phyloP scores from a whole-genome alignment of 2,113 vertebrate species.

The Chrysemys picta region DNA sequence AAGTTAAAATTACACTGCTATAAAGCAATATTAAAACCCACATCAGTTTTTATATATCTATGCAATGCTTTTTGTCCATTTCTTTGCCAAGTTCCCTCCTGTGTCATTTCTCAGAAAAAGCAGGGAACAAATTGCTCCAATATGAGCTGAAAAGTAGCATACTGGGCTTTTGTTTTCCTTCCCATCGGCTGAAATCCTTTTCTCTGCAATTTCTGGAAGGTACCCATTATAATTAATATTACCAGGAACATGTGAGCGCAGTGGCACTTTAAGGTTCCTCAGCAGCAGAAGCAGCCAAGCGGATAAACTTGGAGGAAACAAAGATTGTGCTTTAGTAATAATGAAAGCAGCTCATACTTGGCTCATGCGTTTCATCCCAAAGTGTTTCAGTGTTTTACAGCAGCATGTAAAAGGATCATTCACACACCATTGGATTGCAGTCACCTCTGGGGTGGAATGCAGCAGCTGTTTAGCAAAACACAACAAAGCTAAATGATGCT shows the following conservation, averaged over 20 bases:
- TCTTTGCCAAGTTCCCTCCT: neutral
- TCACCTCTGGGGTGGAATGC: neutral
- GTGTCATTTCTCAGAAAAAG: neutral
- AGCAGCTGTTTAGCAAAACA: neutral
- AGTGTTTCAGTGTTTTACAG: neutral
- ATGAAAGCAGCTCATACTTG: neutral
- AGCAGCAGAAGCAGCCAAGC: neutral
- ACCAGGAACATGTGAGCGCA: neutral
- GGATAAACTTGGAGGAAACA: neutral
- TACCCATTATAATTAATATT: neutral
- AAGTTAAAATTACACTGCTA: accelerated
- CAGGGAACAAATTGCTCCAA: neutral
- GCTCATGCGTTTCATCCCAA: neutral
- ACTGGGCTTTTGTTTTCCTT: neutral
- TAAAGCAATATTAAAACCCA: neutral
- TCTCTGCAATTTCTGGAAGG: neutral
- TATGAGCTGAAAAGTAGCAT: neutral
- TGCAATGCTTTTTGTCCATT: neutral
- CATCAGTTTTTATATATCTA: neutral
- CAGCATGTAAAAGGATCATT: neutral
- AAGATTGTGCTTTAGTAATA: accelerated
- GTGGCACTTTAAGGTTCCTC: accelerated
- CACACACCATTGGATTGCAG: neutral
- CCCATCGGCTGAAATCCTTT: neutral
- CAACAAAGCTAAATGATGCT: neutral